These are phyloP conservation scores for Falco peregrinus DNA, from an alignment of 2,797 vertebrate species.

Conservation along the genomic window DNA sequence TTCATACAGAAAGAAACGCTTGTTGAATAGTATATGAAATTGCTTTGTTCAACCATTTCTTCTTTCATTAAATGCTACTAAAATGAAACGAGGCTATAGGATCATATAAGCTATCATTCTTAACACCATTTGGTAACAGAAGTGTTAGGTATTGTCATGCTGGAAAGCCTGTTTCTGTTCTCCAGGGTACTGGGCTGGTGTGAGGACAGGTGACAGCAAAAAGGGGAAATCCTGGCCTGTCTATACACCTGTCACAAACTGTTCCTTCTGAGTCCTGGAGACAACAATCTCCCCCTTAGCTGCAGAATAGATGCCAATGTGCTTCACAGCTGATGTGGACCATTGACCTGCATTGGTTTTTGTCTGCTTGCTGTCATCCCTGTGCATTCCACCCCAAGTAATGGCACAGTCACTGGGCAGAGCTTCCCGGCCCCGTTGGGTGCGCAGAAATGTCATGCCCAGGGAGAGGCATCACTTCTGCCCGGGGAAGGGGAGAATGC, in stretches of 20 bases:
- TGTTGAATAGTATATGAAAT: constrained; percentile 38
- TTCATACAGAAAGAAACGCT: not conserved
- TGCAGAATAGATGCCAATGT: rapidly evolving
- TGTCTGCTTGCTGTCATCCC: not conserved
- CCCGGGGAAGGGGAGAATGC: not conserved
- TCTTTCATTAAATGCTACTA: constrained; percentile 33
- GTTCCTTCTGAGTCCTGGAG: not conserved
- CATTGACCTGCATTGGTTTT: not conserved
- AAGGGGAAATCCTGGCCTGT: not conserved
- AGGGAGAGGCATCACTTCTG: not conserved
- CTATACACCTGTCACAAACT: not conserved
- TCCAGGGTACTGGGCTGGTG: not conserved
- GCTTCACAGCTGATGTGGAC: not conserved
- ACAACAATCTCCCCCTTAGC: not conserved
- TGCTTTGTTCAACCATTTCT: constrained; percentile 34
- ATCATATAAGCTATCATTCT: constrained; percentile 37
- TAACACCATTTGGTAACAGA: not conserved
- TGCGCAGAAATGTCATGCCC: not conserved
- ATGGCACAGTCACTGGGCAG: not conserved
- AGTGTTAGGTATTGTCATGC: not conserved
- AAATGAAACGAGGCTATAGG: constrained; percentile 11
- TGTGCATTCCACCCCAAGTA: not conserved
- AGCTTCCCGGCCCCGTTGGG: not conserved
- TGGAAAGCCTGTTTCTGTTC: not conserved
- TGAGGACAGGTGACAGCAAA: not conserved